Evolutionary conservation across 2,113 vertebrate species (phyloP).

Genomic region (Takifugu flavidus): DNA sequence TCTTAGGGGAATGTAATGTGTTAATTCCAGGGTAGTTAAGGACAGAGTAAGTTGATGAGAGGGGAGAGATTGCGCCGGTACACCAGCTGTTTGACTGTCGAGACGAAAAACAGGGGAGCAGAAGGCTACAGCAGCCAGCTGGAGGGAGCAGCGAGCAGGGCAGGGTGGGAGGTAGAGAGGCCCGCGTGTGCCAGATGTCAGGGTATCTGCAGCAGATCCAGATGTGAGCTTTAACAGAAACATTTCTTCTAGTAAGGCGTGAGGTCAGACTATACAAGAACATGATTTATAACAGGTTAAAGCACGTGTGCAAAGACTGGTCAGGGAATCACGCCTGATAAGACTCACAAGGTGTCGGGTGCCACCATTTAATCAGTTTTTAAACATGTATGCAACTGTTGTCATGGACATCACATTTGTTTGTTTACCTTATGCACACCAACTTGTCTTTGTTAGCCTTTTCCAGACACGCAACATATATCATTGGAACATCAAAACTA

Average conservation of each 20-base stretch:
- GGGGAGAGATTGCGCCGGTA: constrained; percentile 21
- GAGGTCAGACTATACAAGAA: no score
- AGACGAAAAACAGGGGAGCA: constrained; percentile 28
- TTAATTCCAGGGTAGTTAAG: background rate
- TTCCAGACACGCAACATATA: background rate
- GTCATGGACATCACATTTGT: no score
- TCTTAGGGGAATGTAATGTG: constrained; percentile 10
- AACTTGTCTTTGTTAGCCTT: background rate
- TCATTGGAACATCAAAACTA: constrained; percentile 1
- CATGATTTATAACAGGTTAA: no score
- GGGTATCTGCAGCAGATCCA: constrained; percentile 23
- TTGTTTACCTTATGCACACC: background rate
- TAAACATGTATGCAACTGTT: no score
- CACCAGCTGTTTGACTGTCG: constrained; percentile 43
- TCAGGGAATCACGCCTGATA: constrained; percentile 4
- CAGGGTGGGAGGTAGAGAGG: constrained; percentile 17
- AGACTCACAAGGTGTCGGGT: no score
- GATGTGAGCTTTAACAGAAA: background rate
- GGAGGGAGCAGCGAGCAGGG: constrained; percentile 42
- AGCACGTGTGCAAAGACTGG: constrained; percentile 7
- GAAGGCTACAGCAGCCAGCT: constrained; percentile 50
- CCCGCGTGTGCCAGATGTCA: constrained; percentile 32
- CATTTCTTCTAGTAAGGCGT: no score
- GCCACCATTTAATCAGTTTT: no score
- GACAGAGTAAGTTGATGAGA: background rate